A percentile compares a stretch with the other conserved stretches of the same genome.
phyloP scores from a whole-genome alignment of 2,113 vertebrate species.

The Capra hircus region DNA sequence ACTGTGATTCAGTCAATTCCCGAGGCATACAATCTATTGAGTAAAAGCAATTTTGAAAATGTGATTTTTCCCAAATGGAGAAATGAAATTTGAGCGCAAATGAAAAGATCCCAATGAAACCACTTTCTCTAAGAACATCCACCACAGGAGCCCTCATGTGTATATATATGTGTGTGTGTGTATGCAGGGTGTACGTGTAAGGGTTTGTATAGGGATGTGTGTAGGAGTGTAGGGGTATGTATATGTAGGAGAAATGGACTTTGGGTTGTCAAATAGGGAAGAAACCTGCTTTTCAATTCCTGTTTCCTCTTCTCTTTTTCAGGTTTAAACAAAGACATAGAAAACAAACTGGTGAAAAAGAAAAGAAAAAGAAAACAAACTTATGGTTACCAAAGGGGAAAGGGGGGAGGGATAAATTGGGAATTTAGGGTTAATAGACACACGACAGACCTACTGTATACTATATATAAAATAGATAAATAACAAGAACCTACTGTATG shows the following conservation, averaged over 20 bases:
- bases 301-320: not conserved
- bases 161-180: not conserved
- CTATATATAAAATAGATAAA: not conserved
- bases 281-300: not conserved
- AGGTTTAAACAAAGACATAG: not conserved
- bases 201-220: not conserved
- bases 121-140: not conserved
- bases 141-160: not conserved
- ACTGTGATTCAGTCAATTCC: not conserved
- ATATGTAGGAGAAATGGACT: not conserved
- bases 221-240: not conserved
- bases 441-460: not conserved
- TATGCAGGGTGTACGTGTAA: not conserved
- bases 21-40: not conserved
- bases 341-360: not conserved
- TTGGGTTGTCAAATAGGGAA: not conserved
- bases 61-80: constrained; percentile 27
- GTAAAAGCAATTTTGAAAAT: constrained; percentile 43
- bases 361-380: not conserved
- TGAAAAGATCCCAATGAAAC: not conserved
- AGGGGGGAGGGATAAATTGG: not conserved
- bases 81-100: not conserved
- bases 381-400: not conserved
- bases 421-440: not conserved
- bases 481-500: not conserved